Evolutionary conservation across 2,888 invertebrate genomes (phyloP), one percentile per base, ranked within the genome.

Genomic region (Podabrus alpinus): DNA sequence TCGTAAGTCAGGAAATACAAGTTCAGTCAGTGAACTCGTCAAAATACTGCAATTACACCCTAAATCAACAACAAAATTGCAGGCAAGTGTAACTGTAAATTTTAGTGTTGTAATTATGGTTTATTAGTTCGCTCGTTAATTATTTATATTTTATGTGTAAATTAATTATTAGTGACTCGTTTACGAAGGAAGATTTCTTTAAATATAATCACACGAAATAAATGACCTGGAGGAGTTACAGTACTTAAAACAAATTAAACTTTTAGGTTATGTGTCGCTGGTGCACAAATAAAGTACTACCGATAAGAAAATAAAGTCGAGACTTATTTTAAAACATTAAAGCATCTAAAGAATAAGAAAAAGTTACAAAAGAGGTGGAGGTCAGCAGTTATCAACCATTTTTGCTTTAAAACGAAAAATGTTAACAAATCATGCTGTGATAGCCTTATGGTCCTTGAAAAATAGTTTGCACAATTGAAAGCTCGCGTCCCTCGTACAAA

Each of bases 21-120:
- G 16, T 64, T 16, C 62, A 64, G 62, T 64, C 62, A 64, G 62
- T 64, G 62, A 64, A 64, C 62, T 64, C 62, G 19, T 64, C 62
- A 64, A 64, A 64, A 64, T 64, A 64, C 62, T 64, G 62, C 62
- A 64, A 64, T 64, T 64, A 64, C 62, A 64, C 17, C 21, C 62
- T 16, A 64, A 64, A 64, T 64, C 62, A 64, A 19, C 62, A 19
- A 19, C 19, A 64, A 64, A 61, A 64, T 64, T 19, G 16, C 16
- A 19, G 21, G 62, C 62, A n/a, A 64, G n/a, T n/a, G 13, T 64
- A 64, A 64, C 62, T 17, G 62, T 21, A 64, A 19, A n/a, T 9
- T 64, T 64, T 45, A n/a, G 45, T 45, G 45, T 45, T 45, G 19
- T 64, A 64, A 64, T 64, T 21, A 21, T 16, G 9, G 62, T n/a